Evolutionary conservation across 1,140 invertebrate genomes (phyloP), one percentile per base, ranked within the genome.

Genomic region (Bombus polaris): DNA sequence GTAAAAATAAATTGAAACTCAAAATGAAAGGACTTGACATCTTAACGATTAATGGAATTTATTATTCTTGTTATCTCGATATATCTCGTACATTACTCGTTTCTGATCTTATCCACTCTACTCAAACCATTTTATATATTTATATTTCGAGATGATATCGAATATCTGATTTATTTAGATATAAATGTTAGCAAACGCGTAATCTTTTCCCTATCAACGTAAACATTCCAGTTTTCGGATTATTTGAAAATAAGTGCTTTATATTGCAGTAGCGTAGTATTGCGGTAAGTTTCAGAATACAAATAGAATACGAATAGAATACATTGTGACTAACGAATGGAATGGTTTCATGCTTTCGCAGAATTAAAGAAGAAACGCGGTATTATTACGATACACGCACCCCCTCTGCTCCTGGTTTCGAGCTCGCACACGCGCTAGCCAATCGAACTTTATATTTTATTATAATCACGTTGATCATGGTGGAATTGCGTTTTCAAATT

Each of bases 391-490:
- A 35, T 32, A 28, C 53, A 75, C 9, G 59, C 37, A 4, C 32
- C 39, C 22, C 13, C 28, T 32, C n/a, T 77, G 25, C 57, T 83
- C 28, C 57, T 76, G 35, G n/a, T 78, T 66, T 70, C 2, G 13
- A 3, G 42, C 13, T 57, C 57, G 66, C 39, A 42, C 68, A 57
- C 32, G 42, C 65, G 35, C 73, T 53, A 18, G 37, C 28, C 39
- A 65, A 65, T 75, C 65, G 62, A 83, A 37, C 47, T 32, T 53
- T 76, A 59, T 44, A 25, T 2, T 22, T 25, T 3, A 28, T 28
- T 62, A 32, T 66, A 37, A 81, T 75, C 62, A 3, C 77, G 66
- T 73, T 68, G 75, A 62, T 77, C 81, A 66, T 53, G 59, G 25
- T 5, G 42, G 6, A 65, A 18, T 77, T 85, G 37, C 6, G 28